Conservation (phyloP, 2,797 vertebrate species). For the Urocyon cinereoargenteus region DNA sequence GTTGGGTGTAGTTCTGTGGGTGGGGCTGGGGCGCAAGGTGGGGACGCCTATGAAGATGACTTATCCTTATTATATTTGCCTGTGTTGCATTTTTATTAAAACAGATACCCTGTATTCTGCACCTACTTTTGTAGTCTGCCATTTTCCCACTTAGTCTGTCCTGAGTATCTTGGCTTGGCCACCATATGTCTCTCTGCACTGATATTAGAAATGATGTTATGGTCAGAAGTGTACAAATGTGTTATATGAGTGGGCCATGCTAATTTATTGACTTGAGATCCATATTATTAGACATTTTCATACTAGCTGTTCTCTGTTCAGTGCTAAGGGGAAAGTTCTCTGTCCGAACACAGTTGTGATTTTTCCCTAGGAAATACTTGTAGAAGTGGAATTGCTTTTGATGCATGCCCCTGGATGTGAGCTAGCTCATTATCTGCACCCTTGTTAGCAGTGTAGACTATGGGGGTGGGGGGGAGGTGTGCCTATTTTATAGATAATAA, state of each 20-base stretch:
- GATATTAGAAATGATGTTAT: not conserved
- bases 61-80: not conserved
- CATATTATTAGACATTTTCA: not conserved
- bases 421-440: not conserved
- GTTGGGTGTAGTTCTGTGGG: not conserved
- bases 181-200: not conserved
- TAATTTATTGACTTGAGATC: not conserved
- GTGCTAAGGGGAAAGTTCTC: not conserved
- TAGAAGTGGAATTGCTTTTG: not conserved
- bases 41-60: not conserved
- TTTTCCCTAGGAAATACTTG: not conserved
- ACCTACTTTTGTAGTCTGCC: not conserved
- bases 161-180: not conserved
- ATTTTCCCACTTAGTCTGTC: not conserved
- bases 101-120: not conserved
- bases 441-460: not conserved
- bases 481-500: not conserved
- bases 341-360: not conserved
- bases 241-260: not conserved
- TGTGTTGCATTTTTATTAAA: not conserved
- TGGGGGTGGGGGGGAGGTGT: too few relatives aligned
- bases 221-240: too few relatives aligned
- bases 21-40: not conserved
- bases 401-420: rapidly evolving
- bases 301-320: not conserved